Base-by-base conservation (phyloP, 2,888 invertebrate species). In the Tachina fera region DNA sequence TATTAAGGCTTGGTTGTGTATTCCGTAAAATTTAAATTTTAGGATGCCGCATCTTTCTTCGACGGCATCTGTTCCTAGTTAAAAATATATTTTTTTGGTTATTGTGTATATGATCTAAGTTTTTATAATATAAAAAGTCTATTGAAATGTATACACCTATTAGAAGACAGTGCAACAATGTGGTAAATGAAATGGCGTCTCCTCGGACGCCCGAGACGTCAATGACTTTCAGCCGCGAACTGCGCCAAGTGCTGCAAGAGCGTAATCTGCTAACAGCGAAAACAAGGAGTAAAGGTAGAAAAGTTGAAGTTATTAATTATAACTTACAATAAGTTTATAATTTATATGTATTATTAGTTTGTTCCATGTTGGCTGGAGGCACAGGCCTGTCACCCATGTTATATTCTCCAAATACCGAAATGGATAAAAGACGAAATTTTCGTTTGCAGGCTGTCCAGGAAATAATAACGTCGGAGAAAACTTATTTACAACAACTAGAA, bases 401-500 rank as follows among this genome's bases (percentile, higher is more conserved):
- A 31, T 88, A 88, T 0, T 90, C 91, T 1, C 90, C 91, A 9
- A 89, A 90, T 78, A 89, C 90, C 5, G 92, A 90, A 80, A 83
- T 90, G 6, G 91, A 92, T 47, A 92, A 92, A 67, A 90, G 92
- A 0, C 84, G 89, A 58, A 89, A 86, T 45, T 91, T 94, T 63
- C 93, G 93, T 31, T 88, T 90, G n/a, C 95, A 95, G 92, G 95
- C 95, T 0, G 93, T 96, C 31, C 93, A 94, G 89, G 96, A 96
- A 92, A 95, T 96, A 84, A 93, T 96, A 71, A 94, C 94, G 14
- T 96, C 96, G 10, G 96, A 96, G 93, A 94, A 94, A 81, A 94
- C 95, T 9, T 96, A 96, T 91, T 92, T 96, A 19, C 93, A 94
- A 22, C 96, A 96, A 88, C 91, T 96, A 53, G 95, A 96, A 90